Evolutionary conservation across 2,797 vertebrate genomes (phyloP), one percentile per base, ranked within the genome.

Genomic region (Crocidura indochinensis): DNA sequence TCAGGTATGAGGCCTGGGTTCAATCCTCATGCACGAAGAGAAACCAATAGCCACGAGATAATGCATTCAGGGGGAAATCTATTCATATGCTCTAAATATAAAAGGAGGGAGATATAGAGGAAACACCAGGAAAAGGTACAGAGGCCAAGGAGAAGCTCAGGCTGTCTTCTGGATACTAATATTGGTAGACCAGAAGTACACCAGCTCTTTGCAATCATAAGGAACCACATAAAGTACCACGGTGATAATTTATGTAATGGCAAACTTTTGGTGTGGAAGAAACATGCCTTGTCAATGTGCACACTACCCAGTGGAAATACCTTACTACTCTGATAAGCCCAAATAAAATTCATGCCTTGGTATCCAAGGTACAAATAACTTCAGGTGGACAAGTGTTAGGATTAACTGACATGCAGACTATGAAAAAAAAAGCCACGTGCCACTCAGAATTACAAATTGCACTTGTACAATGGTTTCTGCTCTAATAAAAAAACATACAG

Each of bases 191-290:
- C 53, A 72, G 17, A 83, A 92, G 62, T 76, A 46, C 15, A 69
- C 0, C 76, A 75, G 84, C 49, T 90, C 46, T 87, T 88, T 60
- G 19, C 38, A 24, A 10, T 10, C 87, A 68, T 83, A 90, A 82
- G 47, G 17, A 82, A 15, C 38, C 75, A 89, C 69, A 91, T 87
- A 91, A 95, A 72, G 31, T 15, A 86, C 27, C 14, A 77, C 7
- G 69, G 44, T 51, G 47, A 71, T 65, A 72, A 91, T 90, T 93
- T 91, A 88, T 49, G 94, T 95, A 92, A 88, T 62, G 64, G 67
- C 77, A 88, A 91, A 6, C 29, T 95, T 92, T 72, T 94, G 17
- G 84, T 74, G 4, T 65, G n/a, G 49, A 85, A 82, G 78, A 87
- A 90, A 81, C 27, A 94, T 85, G 38, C 10, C 44, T 88, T 85